Evolutionary conservation across 2,888 invertebrate genomes (phyloP), one percentile per base, ranked within the genome.

Genomic region (Meganola albula): DNA sequence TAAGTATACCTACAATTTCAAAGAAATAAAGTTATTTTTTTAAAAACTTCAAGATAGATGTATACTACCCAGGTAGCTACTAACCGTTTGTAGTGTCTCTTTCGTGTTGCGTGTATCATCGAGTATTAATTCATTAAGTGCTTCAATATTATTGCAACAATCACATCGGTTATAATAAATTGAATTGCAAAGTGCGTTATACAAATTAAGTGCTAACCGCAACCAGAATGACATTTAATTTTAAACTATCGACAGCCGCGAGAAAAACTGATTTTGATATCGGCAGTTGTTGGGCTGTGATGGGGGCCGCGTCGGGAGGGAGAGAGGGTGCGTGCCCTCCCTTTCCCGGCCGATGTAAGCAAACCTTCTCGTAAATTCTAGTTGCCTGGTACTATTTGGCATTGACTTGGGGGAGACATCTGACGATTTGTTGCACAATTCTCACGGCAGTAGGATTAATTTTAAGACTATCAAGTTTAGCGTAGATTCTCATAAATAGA

Each of bases 191-290:
- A 75, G 71, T 73, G 70, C 70, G 68, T 73, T 71, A 73, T 50
- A 73, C 75, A 75, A 75, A 83, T 82, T 78, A 80, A 79, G 73
- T 74, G 75, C 67, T 74, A 74, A 83, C 83, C 84, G 71, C 85
- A 77, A 54, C 63, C 65, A 53, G 75, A 73, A 75, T 83, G 82
- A 79, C 79, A 68, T 85, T 82, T 80, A 80, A 85, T 84, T 84
- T 80, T 73, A 80, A 76, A 75, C 73, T 74, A 77, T 79, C 65
- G 73, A 73, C 66, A 63, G 67, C 68, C 52, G 71, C 47, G 72
- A 74, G 74, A 76, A 80, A 80, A 78, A 74, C 73, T 74, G 74
- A 72, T 77, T 79, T 75, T 74, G 67, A n/a, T n/a, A 74, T 68
- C 64, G 73, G 64, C 63, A 20, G 20, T 7, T 20, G 20, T 20